Evolutionary conservation across 2,888 invertebrate species (phyloP), one percentile per base, ranked within the genome.

Genomic region (Octodonta nipae): DNA sequence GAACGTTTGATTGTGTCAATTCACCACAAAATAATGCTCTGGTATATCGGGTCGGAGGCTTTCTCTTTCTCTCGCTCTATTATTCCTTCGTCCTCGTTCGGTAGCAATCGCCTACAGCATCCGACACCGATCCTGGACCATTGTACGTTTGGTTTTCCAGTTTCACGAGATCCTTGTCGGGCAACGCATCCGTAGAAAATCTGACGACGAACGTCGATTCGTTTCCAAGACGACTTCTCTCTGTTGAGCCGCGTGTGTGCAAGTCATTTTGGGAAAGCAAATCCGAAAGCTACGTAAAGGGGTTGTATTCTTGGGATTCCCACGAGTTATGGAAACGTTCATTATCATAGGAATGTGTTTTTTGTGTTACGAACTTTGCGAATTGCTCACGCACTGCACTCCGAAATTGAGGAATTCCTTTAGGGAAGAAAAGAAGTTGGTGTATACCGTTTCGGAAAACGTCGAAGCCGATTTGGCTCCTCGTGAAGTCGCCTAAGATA

Each of bases 311-410:
- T n/a, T n/a, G n/a, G n/a, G n/a, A n/a, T n/a, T n/a, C n/a, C n/a
- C n/a, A n/a, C n/a, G n/a, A 26, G 50, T 37, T 43, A 75, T 75
- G 75, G 74, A 75, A 69, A 73, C 73, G 57, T 72, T 75, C 55
- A 63, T 75, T 54, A 68, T 75, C 51, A 64, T 75, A 49, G 74
- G 75, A 47, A 67, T 75, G 56, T 75, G 73, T 65, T 68, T 75
- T 58, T 63, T 75, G 54, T 73, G 75, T 52, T 75, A 75, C 58
- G 73, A 74, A 63, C 66, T 75, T 55, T 71, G 73, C 59, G 74
- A 75, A 56, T 64, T 75, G 55, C 66, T 75, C 33, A 51, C 55
- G 55, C 68, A 70, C 59, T 68, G 69, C 44, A 48, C 56, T 60
- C 61, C 58, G 33, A 47, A 44, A 52, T 47, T 43, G 36, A 22